Evolutionary conservation across 2,888 invertebrate genomes (phyloP).

Genomic region (Dexiosoma caninum): DNA sequence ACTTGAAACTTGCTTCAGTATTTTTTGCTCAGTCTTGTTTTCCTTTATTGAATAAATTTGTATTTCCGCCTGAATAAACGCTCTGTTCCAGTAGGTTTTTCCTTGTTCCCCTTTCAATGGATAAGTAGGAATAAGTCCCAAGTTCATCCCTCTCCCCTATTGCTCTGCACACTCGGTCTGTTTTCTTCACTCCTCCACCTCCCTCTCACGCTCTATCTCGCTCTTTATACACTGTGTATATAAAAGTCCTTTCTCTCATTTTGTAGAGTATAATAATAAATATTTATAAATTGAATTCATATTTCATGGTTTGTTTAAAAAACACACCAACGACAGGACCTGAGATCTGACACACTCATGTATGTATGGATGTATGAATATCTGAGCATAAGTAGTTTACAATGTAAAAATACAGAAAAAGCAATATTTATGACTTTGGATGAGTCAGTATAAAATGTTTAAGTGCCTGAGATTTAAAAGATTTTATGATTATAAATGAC

Average conservation of each 20-base stretch:
- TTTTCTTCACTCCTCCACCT: background rate
- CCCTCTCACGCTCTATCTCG: background rate
- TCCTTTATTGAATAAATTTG: slow-evolving; percentile 4
- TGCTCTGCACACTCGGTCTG: too few species aligned
- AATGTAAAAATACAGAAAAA: background rate
- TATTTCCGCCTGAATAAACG: slow-evolving; percentile 44
- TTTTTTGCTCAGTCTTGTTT: too few species aligned
- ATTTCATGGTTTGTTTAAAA: slow-evolving; percentile 50
- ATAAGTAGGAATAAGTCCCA: background rate
- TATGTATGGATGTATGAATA: background rate
- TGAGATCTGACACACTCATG: background rate
- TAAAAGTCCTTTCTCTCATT: slow-evolving; percentile 11
- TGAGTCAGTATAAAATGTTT: slow-evolving; percentile 47
- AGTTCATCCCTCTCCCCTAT: too few species aligned
- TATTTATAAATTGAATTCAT: slow-evolving; percentile 65
- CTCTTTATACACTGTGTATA: too few species aligned
- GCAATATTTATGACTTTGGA: slow-evolving; percentile 47
- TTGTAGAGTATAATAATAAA: slow-evolving; percentile 52
- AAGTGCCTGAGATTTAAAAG: slow-evolving; percentile 30
- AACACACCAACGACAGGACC: slow-evolving; percentile 18
- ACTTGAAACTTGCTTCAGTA: too few species aligned
- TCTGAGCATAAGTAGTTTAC: slow-evolving; percentile 10
- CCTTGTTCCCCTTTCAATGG: background rate
- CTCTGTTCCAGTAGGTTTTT: background rate
- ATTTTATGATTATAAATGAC: slow-evolving; percentile 41